Evolutionary conservation across 2,797 vertebrate species (phyloP).

Genomic region (Euphonia xanthogaster): DNA sequence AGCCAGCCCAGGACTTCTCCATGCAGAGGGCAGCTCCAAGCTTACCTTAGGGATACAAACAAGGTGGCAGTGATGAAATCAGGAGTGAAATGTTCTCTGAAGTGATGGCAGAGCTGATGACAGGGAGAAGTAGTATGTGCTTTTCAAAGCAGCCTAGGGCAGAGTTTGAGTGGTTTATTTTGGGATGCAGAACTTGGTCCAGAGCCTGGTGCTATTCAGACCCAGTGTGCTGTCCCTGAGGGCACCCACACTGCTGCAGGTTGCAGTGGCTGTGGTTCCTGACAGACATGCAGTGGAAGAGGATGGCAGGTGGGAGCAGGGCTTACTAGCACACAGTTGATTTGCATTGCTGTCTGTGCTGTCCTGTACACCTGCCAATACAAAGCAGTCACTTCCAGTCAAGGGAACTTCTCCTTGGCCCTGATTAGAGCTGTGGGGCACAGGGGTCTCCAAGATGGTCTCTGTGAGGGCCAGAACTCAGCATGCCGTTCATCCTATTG

Average conservation of each 20-base stretch:
- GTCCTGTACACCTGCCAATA: neutral
- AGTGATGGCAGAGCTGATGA: neutral
- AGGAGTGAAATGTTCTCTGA: neutral
- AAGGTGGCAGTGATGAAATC: neutral
- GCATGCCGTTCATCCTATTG: neutral
- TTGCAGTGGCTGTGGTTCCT: neutral
- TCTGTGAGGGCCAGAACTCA: neutral
- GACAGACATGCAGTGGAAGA: neutral
- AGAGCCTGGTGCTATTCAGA: neutral
- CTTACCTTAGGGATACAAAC: neutral
- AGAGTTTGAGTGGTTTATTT: neutral
- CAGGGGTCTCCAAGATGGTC: neutral
- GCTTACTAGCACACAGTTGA: fast-evolving
- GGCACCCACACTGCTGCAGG: neutral
- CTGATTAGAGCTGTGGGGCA: neutral
- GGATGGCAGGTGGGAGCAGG: neutral
- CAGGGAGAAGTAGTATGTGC: neutral
- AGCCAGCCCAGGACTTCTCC: fast-evolving
- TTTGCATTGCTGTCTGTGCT: neutral
- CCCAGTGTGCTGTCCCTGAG: neutral
- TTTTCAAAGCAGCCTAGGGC: neutral
- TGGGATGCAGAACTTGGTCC: neutral
- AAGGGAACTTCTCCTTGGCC: neutral
- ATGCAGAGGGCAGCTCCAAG: neutral
- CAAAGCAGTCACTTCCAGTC: neutral